A percentile compares a stretch with the other conserved stretches of the same genome.
phyloP scores from a whole-genome alignment of 2,888 invertebrate species.

The Rhingia rostrata region DNA sequence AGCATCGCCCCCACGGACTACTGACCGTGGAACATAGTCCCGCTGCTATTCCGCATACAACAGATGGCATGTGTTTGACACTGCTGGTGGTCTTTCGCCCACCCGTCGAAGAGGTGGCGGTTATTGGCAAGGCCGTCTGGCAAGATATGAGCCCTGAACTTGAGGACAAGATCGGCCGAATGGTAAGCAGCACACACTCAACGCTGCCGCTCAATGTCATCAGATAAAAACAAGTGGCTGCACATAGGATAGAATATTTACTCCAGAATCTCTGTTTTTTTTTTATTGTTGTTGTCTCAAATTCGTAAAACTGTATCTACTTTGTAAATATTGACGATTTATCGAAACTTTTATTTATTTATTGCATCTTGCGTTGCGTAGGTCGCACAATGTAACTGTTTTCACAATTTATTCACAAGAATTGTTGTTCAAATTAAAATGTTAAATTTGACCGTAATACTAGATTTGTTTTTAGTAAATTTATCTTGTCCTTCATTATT shows the following conservation, averaged over 20 bases:
- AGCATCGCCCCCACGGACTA: slow-evolving; percentile 91
- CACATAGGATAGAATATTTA: not conserved
- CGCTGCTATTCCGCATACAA: slow-evolving; percentile 82
- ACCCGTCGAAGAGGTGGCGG: slow-evolving; percentile 92
- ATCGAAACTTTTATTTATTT: slow-evolving; percentile 56
- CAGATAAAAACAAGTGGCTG: slow-evolving; percentile 82
- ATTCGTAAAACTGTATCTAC: slow-evolving; percentile 37
- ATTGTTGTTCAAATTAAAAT: slow-evolving; percentile 15
- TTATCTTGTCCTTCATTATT: slow-evolving; percentile 28
- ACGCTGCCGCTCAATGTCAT: slow-evolving; percentile 92
- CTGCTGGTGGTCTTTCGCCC: slow-evolving; percentile 92
- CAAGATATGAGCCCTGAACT: slow-evolving; percentile 90
- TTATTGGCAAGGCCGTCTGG: slow-evolving; percentile 95
- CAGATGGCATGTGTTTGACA: slow-evolving; percentile 92
- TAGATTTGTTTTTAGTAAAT: slow-evolving; percentile 18
- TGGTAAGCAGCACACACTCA: slow-evolving; percentile 89
- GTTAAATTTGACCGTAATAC: slow-evolving; percentile 16
- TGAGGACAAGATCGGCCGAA: slow-evolving; percentile 86
- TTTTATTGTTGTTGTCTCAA: slow-evolving; percentile 44
- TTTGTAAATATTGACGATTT: slow-evolving; percentile 66
- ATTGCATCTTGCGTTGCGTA: slow-evolving; percentile 4
- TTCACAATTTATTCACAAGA: slow-evolving; percentile 22
- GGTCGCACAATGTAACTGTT: slow-evolving; percentile 24
- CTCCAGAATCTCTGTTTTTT: slow-evolving; percentile 48
- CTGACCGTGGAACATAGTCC: slow-evolving; percentile 89